Conservation (phyloP, 2,113 vertebrate genomes). For the Siniperca chuatsi region DNA sequence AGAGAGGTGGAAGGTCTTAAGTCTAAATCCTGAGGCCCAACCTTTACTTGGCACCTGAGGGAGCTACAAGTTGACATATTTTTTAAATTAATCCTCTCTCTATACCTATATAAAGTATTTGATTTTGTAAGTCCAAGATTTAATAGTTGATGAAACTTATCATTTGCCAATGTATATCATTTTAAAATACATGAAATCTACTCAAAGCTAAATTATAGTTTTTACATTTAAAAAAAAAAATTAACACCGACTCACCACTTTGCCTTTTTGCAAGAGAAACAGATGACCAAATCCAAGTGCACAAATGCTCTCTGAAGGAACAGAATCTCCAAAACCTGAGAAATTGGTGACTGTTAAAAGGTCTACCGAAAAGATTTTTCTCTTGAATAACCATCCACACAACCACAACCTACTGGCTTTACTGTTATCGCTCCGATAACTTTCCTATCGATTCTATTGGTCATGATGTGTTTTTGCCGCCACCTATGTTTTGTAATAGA, state of each 20-base stretch:
- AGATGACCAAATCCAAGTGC: background rate
- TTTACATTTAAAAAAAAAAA: background rate
- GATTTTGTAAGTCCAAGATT: background rate
- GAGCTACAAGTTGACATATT: background rate
- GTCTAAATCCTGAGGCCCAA: constrained; percentile 12
- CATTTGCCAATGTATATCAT: background rate
- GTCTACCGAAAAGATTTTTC: background rate
- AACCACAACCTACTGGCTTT: background rate
- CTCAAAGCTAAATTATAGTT: background rate
- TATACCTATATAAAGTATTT: background rate
- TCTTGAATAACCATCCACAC: background rate
- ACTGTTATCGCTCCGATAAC: background rate
- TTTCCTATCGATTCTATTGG: background rate
- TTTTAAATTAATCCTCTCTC: background rate
- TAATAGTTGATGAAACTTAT: background rate
- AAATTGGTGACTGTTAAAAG: background rate
- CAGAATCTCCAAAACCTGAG: constrained; percentile 9
- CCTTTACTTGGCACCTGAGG: background rate
- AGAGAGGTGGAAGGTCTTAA: background rate
- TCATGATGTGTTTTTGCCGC: background rate
- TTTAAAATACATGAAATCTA: background rate
- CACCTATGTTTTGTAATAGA: background rate
- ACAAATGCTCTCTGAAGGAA: background rate
- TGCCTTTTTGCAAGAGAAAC: background rate
- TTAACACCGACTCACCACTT: background rate